Conservation (phyloP, 2,888 invertebrate genomes). For the Hirtodrosophila duncani region DNA sequence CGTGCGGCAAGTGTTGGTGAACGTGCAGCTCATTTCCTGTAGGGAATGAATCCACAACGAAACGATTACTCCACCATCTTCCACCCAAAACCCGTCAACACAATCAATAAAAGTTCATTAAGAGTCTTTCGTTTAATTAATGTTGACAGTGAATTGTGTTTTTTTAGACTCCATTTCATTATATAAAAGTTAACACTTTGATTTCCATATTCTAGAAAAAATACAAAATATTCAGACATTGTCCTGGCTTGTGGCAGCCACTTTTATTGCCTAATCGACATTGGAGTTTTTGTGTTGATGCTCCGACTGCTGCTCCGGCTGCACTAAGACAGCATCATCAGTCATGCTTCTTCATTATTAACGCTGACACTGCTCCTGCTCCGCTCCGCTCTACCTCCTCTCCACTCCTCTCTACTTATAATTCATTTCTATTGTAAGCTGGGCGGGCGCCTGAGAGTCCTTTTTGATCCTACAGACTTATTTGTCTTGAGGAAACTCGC, state of each 20-base stretch:
- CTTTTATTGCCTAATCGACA: slow-evolving; percentile 43
- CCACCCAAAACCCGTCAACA: slow-evolving; percentile 12
- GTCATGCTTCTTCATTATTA: slow-evolving; percentile 71
- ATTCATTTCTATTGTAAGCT: slow-evolving; percentile 66
- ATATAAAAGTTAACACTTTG: slow-evolving; percentile 28
- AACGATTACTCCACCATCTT: not conserved
- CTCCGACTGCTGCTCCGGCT: no score
- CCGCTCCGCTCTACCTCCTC: slow-evolving; percentile 50
- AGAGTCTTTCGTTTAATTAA: slow-evolving; percentile 58
- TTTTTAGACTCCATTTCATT: slow-evolving; percentile 38
- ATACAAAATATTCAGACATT: slow-evolving; percentile 35
- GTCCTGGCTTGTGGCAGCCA: slow-evolving; percentile 31
- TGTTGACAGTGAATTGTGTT: slow-evolving; percentile 35
- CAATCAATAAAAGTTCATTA: slow-evolving; percentile 55
- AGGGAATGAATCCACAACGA: slow-evolving; percentile 25
- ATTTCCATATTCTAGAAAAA: slow-evolving; percentile 22
- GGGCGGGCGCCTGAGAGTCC: slow-evolving; percentile 68
- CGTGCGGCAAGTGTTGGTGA: slow-evolving; percentile 51
- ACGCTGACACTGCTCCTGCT: slow-evolving; percentile 55
- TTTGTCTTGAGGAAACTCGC: slow-evolving; percentile 75
- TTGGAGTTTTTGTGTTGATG: slow-evolving; percentile 39
- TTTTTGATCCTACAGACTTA: slow-evolving; percentile 76
- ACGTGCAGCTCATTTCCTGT: slow-evolving; percentile 59
- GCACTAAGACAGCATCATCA: slow-evolving; percentile 58
- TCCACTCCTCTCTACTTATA: slow-evolving; percentile 37